Evolutionary conservation across 2,888 invertebrate species (phyloP).

Genomic region (Hypsopygia costalis): DNA sequence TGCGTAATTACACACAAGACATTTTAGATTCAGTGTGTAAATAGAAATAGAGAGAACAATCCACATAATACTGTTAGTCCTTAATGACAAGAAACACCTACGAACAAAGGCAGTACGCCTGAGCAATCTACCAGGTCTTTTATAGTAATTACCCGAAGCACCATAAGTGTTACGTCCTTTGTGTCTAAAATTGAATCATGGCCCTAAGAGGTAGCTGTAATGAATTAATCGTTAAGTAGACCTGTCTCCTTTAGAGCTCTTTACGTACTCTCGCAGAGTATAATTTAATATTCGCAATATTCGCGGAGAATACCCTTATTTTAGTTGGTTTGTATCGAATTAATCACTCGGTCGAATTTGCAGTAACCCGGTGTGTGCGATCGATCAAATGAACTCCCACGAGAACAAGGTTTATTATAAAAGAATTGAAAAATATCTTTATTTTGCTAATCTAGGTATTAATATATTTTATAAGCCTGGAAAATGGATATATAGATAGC

Average conservation of each 20-base stretch:
- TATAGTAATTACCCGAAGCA: constrained; percentile 6
- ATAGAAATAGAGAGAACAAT: too few relatives aligned
- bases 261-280: constrained; percentile 36
- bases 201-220: constrained; percentile 40
- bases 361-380: constrained; percentile 31
- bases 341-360: constrained; percentile 21
- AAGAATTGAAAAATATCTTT: not conserved
- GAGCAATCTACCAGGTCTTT: not conserved
- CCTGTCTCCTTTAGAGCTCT: constrained; percentile 41
- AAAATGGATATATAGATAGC: too few relatives aligned
- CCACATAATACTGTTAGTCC: too few relatives aligned
- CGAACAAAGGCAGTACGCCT: not conserved
- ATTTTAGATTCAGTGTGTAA: too few relatives aligned
- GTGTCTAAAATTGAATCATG: constrained; percentile 58
- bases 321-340: constrained; percentile 35
- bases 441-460: not conserved
- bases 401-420: not conserved
- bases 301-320: constrained; percentile 34
- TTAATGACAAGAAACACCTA: not conserved
- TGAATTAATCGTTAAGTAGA: constrained; percentile 55
- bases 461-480: not conserved
- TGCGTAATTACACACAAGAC: too few relatives aligned
- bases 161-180: constrained; percentile 36
- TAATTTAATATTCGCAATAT: constrained; percentile 54
- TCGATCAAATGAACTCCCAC: constrained; percentile 34